Percentiles rank a stretch among this genome's conserved stretches.
Evolutionary conservation across 2,113 vertebrate species (phyloP).

Genomic region (Bucco capensis): DNA sequence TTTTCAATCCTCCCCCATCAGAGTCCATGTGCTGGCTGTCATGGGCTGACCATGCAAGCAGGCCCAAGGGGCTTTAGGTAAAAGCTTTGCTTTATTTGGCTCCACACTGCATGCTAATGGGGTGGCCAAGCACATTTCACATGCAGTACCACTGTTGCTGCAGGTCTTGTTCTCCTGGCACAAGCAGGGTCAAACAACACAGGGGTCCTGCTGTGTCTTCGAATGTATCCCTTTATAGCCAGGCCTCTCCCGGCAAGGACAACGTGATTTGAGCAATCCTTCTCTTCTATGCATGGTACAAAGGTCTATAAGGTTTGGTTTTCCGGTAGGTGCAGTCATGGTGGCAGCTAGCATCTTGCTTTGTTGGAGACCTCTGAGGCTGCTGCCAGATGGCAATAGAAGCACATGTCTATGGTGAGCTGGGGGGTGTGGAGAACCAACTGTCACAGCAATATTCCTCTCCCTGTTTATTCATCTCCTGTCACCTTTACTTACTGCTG

Average conservation of each 20-base stretch:
- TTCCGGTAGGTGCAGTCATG: not conserved
- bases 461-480: not conserved
- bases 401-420: not conserved
- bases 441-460: not conserved
- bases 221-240: not conserved
- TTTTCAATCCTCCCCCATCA: not conserved
- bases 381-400: too few species aligned
- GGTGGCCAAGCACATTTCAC: not conserved
- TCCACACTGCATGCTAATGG: not conserved
- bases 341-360: not conserved
- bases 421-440: not conserved
- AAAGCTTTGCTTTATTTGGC: not conserved
- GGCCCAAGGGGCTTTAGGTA: not conserved
- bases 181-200: not conserved
- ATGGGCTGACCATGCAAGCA: not conserved
- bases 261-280: fast-evolving
- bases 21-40: not conserved
- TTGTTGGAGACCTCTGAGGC: not conserved
- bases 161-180: not conserved
- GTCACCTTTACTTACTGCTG: not conserved
- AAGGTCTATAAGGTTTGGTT: not conserved
- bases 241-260: not conserved
- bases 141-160: not conserved
- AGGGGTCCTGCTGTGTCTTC: fast-evolving
- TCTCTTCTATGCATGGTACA: not conserved